These are phyloP conservation scores for Tragelaphus scriptus DNA, from an alignment of 2,113 vertebrate genomes.

Conservation along the genomic window DNA sequence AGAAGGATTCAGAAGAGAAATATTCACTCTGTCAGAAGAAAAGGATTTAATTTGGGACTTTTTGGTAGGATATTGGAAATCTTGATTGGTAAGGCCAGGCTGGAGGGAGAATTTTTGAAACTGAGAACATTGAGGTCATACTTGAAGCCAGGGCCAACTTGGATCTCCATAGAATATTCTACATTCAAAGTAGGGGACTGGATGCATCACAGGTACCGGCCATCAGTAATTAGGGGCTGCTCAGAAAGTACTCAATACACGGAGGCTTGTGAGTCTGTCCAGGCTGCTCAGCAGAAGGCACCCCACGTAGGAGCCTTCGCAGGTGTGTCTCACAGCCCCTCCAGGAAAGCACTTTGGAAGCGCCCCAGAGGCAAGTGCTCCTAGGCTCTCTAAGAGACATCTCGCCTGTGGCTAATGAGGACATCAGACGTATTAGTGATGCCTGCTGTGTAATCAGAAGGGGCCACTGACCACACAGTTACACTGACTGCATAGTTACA, in stretches of 20 bases:
- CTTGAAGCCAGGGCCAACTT: neutral
- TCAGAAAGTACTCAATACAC: rapidly evolving
- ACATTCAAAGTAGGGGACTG: neutral
- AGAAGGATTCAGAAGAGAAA: neutral
- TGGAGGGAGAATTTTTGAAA: neutral
- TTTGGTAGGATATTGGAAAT: neutral
- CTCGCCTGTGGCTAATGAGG: neutral
- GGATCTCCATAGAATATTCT: neutral
- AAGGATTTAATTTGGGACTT: neutral
- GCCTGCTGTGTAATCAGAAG: neutral
- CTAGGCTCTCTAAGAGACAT: rapidly evolving
- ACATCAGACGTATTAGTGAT: neutral
- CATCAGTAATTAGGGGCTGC: neutral
- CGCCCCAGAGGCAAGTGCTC: neutral
- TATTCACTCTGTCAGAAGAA: neutral
- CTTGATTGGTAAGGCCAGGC: neutral
- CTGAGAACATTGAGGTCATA: neutral
- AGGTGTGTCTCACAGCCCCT: rapidly evolving
- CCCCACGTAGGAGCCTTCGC: neutral
- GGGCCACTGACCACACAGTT: neutral
- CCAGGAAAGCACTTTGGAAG: neutral
- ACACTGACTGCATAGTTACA: neutral
- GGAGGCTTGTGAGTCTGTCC: neutral
- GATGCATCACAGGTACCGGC: no score
- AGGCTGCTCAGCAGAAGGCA: neutral